Conservation (phyloP, 2,888 invertebrate species). For the Pristionchus mayeri region DNA sequence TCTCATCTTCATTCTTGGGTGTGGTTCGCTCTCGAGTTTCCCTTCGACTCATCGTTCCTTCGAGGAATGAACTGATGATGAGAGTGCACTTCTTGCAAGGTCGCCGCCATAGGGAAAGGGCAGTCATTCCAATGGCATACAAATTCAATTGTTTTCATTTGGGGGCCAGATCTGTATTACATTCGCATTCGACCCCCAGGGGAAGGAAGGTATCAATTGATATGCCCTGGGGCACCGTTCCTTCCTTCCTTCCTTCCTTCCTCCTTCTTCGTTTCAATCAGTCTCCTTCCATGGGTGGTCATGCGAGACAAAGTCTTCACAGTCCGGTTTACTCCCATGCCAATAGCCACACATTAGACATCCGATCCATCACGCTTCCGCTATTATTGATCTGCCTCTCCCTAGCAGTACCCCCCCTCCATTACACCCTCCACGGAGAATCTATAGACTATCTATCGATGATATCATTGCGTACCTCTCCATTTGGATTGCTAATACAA, state of each 20-base stretch:
- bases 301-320: conserved; percentile 29
- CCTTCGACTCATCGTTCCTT: background rate
- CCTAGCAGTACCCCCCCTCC: background rate
- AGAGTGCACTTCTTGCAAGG: conserved; percentile 32
- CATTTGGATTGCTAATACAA: conserved; percentile 6
- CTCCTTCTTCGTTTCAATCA: conserved; percentile 23
- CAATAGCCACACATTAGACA: conserved; percentile 36
- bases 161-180: background rate
- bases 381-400: conserved; percentile 1
- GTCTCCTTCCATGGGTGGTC: conserved; percentile 13
- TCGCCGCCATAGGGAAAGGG: conserved; percentile 52
- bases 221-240: background rate
- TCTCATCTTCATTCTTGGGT: conserved; percentile 6
- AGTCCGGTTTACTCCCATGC: conserved; percentile 35
- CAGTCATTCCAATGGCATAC: conserved; percentile 50
- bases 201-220: background rate
- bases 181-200: conserved; percentile 24
- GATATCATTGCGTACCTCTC: background rate
- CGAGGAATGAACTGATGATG: conserved; percentile 5
- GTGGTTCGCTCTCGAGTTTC: background rate
- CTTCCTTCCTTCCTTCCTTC: background rate
- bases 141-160: background rate
- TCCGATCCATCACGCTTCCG: conserved; percentile 22
- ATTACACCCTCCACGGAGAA: too few species aligned
- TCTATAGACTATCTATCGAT: background rate